These are phyloP conservation scores for Neoitamus cyanurus DNA, from an alignment of 2,888 invertebrate genomes.

Conservation along the genomic window DNA sequence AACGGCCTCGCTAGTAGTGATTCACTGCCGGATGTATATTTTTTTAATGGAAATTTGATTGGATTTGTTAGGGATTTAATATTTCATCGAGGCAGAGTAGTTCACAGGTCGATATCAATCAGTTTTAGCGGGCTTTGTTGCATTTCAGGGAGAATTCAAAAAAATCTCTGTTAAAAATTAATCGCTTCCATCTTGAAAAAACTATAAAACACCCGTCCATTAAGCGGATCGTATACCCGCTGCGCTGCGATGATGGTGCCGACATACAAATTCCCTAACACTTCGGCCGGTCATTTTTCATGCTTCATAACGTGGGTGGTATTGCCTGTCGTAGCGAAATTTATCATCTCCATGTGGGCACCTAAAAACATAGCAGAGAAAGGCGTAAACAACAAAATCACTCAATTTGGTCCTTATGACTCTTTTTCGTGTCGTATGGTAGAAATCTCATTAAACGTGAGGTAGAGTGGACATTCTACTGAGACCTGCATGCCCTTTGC, in stretches of 20 bases:
- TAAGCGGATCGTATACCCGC: neutral
- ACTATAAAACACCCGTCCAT: neutral
- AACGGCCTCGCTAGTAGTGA: neutral
- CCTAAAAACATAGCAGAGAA: neutral
- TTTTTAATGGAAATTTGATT: neutral
- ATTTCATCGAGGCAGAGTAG: neutral
- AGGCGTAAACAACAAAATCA: constrained; percentile 22
- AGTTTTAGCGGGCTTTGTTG: neutral
- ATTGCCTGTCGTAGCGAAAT: neutral
- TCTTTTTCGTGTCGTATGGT: constrained; percentile 2
- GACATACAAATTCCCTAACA: neutral
- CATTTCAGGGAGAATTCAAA: neutral
- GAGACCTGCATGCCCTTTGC: neutral
- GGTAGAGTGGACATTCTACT: neutral
- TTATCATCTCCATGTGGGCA: neutral
- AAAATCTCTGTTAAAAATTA: neutral
- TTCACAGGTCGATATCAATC: neutral
- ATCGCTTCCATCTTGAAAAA: neutral
- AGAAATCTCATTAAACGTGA: constrained; percentile 22
- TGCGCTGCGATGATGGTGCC: neutral
- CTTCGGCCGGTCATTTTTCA: neutral
- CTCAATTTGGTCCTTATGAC: constrained; percentile 10
- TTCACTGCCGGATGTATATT: neutral
- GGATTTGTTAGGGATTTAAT: neutral
- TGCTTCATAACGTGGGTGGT: neutral